These are phyloP conservation scores for Plodia interpunctella DNA, from an alignment of 1,140 invertebrate genomes.

Conservation along the genomic window DNA sequence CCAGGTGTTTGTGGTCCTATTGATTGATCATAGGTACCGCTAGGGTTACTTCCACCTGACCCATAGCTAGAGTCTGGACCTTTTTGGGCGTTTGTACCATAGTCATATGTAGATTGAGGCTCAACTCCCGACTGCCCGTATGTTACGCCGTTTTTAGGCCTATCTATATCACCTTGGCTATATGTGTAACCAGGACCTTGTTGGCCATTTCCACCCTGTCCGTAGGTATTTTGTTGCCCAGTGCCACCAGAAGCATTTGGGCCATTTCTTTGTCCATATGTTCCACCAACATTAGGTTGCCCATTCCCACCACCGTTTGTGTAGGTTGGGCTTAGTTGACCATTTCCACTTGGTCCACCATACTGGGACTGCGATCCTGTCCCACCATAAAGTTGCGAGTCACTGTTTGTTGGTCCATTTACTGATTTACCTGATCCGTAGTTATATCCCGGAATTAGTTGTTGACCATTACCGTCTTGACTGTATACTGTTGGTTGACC, in stretches of 20 bases:
- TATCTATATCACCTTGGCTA: constrained; percentile 7
- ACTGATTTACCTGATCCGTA: constrained; percentile 15
- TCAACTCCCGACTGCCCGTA: constrained; percentile 5
- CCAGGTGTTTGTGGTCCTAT: constrained; percentile 10
- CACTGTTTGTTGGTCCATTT: constrained; percentile 7
- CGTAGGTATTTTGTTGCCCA: constrained; percentile 13
- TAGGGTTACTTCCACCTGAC: not conserved
- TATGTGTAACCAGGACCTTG: constrained; percentile 10
- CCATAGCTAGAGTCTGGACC: constrained; percentile 6
- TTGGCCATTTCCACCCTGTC: constrained; percentile 10
- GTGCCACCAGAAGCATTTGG: not conserved
- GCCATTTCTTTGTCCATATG: constrained; percentile 14
- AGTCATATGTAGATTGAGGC: constrained; percentile 10
- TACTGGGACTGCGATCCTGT: not conserved
- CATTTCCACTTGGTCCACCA: not conserved
- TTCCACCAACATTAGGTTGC: not conserved
- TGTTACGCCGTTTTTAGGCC: constrained; percentile 7
- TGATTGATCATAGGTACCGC: constrained; percentile 5
- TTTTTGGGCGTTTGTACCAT: constrained; percentile 14
- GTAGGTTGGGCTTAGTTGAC: not conserved
- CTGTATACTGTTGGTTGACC: constrained; percentile 6
- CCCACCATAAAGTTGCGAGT: not conserved
- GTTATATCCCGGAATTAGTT: not conserved
- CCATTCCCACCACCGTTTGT: not conserved
- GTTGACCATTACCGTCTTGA: not conserved